Evolutionary conservation across 2,113 vertebrate genomes (phyloP), one percentile per base, ranked within the genome.

Genomic region (Macquaria ambigua): DNA sequence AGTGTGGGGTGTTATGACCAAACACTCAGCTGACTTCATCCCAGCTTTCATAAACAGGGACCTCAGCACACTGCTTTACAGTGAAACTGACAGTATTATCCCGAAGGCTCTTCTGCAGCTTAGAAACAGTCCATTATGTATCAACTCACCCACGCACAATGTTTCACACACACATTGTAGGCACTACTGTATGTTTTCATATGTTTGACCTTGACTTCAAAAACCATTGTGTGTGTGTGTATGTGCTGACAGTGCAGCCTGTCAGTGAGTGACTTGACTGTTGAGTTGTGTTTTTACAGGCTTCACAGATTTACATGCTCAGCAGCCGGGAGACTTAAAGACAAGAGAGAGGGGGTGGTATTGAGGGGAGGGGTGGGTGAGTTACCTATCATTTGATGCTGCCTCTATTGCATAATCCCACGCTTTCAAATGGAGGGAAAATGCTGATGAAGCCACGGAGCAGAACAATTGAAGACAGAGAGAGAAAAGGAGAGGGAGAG

Each of bases 351-450:
- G 74, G 85, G 71, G 78, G 55, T 71, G 79, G 71, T 43, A 50
- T 21, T 69, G 63, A 58, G 71, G 31, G 61, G 74, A 55, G 41
- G 80, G 81, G 25, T 37, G 81, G 77, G 68, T 63, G 82, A 64
- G 86, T 87, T 93, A 94, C 93, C 90, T 93, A 93, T 91, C 85
- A 91, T 88, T 77, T 88, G 90, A 94, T 90, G 93, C 89, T 88
- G 89, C 90, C 75, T 87, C 79, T 93, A 91, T 94, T 93, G 93
- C 91, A 94, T 93, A 95, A 95, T 94, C 92, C 91, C 82, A 82
- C 68, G 81, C 88, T 92, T 89, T 92, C 89, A 87, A 89, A 93
- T 61, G 81, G 72, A 86, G 79, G 46, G 85, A 93, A 90, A 93
- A 62, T 84, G 95, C 93, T 95, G 94, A 94, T 88, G 87, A 93